Conservation (phyloP, 1,140 invertebrate genomes). For the Drosophila serrata region DNA sequence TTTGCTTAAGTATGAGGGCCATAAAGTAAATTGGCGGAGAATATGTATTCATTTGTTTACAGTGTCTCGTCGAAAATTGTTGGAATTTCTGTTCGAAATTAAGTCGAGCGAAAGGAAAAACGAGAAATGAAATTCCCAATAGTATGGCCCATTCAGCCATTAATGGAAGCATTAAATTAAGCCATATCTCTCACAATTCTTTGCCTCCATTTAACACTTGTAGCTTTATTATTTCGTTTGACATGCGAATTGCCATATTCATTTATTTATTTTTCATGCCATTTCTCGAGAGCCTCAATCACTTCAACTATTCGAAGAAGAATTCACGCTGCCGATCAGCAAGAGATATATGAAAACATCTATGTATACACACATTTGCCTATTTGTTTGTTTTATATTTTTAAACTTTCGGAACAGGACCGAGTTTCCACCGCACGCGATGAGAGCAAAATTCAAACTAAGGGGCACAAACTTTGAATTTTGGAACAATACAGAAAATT, state of each 20-base stretch:
- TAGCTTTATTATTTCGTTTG: constrained; percentile 8
- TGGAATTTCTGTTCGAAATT: constrained; percentile 27
- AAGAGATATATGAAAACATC: background rate
- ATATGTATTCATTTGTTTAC: constrained; percentile 42
- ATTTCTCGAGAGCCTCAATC: constrained; percentile 22
- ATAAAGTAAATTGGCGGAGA: constrained; percentile 27
- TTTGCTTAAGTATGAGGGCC: constrained; percentile 1
- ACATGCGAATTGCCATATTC: constrained; percentile 26
- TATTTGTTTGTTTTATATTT: constrained; percentile 34
- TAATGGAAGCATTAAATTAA: constrained; percentile 17
- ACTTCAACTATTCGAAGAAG: constrained; percentile 13
- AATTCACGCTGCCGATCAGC: constrained; percentile 1
- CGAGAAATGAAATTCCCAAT: constrained; percentile 3
- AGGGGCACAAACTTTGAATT: background rate
- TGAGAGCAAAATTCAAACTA: constrained; percentile 26
- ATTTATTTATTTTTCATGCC: constrained; percentile 42
- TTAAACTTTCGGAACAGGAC: background rate
- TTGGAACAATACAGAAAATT: background rate
- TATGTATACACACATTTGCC: background rate
- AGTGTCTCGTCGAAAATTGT: constrained; percentile 22
- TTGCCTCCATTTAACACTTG: constrained; percentile 21
- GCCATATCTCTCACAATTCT: constrained; percentile 33
- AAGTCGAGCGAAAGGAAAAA: constrained; percentile 4
- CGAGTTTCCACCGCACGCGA: constrained; percentile 21
- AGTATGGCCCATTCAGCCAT: constrained; percentile 16